Percentiles rank a stretch among this genome's conserved stretches.
Conservation (phyloP, 2,797 vertebrate species). For the Poecilia picta region DNA sequence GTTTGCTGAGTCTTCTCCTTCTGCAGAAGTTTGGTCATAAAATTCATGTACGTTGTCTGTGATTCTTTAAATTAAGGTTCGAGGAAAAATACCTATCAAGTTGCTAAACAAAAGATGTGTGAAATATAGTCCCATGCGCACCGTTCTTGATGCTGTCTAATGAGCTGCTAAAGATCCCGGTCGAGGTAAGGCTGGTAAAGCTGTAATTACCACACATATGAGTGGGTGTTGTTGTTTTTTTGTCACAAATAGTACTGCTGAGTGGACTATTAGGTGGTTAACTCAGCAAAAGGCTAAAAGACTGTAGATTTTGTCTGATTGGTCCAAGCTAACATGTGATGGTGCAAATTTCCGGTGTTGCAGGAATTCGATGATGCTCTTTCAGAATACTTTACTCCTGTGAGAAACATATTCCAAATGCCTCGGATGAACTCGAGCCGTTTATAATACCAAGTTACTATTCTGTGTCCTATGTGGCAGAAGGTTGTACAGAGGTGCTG, state of each 20-base stretch:
- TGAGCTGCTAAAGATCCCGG: conserved; percentile 54
- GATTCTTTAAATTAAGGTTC: no score
- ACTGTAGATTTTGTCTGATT: conserved; percentile 36
- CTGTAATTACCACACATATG: conserved; percentile 40
- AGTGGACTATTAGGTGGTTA: conserved; percentile 39
- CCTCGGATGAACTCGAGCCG: neutral
- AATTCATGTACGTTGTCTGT: no score
- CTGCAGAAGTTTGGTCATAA: no score
- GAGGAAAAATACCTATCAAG: no score
- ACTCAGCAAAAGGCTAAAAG: conserved; percentile 40
- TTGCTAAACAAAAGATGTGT: conserved; percentile 61
- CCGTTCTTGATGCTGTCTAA: conserved; percentile 46
- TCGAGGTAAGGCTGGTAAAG: conserved; percentile 40
- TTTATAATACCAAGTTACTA: neutral
- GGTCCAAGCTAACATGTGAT: conserved; percentile 30
- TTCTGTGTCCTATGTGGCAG: conserved; percentile 6
- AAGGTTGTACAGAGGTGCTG: conserved; percentile 36
- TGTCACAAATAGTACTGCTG: conserved; percentile 20
- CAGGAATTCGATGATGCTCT: neutral
- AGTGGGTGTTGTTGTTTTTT: conserved; percentile 35
- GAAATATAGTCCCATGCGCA: conserved; percentile 28
- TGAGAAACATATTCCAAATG: neutral
- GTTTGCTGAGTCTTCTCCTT: no score
- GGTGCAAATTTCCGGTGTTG: conserved; percentile 16
- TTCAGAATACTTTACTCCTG: neutral